Percentiles rank a stretch among this genome's conserved stretches.
phyloP scores from a whole-genome alignment of 2,113 vertebrate genomes.

The Leucopternis melanops region DNA sequence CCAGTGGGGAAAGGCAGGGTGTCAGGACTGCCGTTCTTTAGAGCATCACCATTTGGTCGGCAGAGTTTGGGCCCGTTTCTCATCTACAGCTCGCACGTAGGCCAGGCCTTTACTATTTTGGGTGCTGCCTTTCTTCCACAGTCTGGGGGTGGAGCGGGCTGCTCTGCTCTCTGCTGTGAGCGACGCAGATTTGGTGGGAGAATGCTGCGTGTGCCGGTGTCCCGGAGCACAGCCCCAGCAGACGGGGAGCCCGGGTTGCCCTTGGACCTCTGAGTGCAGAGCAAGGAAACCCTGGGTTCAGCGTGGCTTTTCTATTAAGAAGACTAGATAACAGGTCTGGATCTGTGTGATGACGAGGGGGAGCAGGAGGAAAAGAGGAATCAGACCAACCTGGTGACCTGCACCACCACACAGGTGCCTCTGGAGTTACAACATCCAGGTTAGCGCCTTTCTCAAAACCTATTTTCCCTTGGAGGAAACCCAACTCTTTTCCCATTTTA shows the following conservation, averaged over 20 bases:
- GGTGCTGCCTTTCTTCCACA: not conserved
- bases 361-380: not conserved
- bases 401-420: not conserved
- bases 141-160: not conserved
- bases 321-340: not conserved
- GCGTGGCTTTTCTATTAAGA: not conserved
- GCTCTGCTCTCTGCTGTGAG: not conserved
- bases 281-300: not conserved
- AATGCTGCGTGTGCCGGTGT: too few relatives aligned
- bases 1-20: not conserved
- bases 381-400: not conserved
- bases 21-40: not conserved
- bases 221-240: not conserved
- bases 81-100: not conserved
- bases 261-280: not conserved
- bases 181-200: not conserved
- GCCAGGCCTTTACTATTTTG: not conserved
- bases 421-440: fast-evolving
- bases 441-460: not conserved
- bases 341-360: not conserved
- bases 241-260: not conserved
- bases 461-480: not conserved
- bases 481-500: not conserved
- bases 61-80: not conserved
- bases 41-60: not conserved